Conservation (phyloP, 1,140 invertebrate species). For the Metaphire vulgaris region DNA sequence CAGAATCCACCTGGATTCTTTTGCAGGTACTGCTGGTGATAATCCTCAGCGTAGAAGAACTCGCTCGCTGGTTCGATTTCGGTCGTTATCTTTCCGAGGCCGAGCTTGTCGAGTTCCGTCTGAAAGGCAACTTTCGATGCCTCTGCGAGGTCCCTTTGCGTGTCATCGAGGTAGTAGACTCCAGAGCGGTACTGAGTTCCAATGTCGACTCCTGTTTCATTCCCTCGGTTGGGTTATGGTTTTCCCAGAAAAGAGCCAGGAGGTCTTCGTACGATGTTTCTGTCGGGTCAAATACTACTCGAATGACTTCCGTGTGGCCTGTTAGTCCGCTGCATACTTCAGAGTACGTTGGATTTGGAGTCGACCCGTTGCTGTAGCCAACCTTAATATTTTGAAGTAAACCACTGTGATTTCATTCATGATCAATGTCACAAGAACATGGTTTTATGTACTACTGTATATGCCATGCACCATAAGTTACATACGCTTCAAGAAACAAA, state of each 20-base stretch:
- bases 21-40: slow-evolving; percentile 51
- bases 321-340: slow-evolving; percentile 49
- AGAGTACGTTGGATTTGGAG: slow-evolving; percentile 45
- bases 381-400: too few species aligned
- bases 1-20: slow-evolving; percentile 50
- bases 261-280: slow-evolving; percentile 39
- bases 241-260: slow-evolving; percentile 48
- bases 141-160: slow-evolving; percentile 42
- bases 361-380: slow-evolving; percentile 47
- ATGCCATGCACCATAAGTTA: too few species aligned
- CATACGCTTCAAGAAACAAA: too few species aligned
- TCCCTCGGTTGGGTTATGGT: slow-evolving; percentile 49
- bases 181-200: slow-evolving; percentile 50
- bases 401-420: too few species aligned
- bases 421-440: too few species aligned
- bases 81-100: slow-evolving; percentile 43
- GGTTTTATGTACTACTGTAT: too few species aligned
- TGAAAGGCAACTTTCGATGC: slow-evolving; percentile 38
- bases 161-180: slow-evolving; percentile 45
- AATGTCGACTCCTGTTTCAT: slow-evolving; percentile 48
- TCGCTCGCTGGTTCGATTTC: slow-evolving; percentile 41
- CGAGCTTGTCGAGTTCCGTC: slow-evolving; percentile 37
- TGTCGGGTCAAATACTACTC: slow-evolving; percentile 45
- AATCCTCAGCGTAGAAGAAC: slow-evolving; percentile 52
- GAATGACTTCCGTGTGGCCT: slow-evolving; percentile 49